Evolutionary conservation across 2,797 vertebrate genomes (phyloP), one percentile per base, ranked within the genome.

Genomic region (Sebastes nivosus): DNA sequence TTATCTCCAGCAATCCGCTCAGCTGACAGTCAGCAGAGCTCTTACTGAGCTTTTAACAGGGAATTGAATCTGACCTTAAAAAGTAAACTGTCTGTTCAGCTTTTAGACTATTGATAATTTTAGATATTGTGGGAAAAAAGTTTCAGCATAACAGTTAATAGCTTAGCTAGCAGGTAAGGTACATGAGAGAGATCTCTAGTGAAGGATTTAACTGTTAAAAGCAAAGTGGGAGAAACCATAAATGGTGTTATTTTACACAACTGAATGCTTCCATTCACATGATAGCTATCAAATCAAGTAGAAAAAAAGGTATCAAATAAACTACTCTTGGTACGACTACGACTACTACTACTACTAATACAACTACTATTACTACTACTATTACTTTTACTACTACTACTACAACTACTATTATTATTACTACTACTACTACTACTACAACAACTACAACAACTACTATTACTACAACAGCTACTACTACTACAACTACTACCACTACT

Each of bases 1-100:
- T 87, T 73, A 71, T 72, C 57, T 61, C 63, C 20, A 64, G 11
- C 22, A 64, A 16, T 64, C 55, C 76, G 3, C 74, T 91, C 89
- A 92, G 88, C 84, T 92, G 90, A 92, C 82, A 29, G 82, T 90
- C 90, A 88, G 55, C 80, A 36, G 57, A 55, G 52, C 34, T 79
- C 10, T 18, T 4, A 2, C 3, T 32, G 4, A 29, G 22, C 14
- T 58, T 24, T 61, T 12, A 22, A 20, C 22, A 5, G 11, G 46
- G 18, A 7, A 50, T 50, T 20, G 2, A 18, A 50, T 50, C 13
- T 20, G 46, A 50, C 7, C 1, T 24, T 61, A 12, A 27, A 22
- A 27, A 5, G 11, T 61, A 3, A 30, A 10, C 18, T 22, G 20
- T 22, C 18, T 22, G 20, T 22, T 54, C 46, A 50, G 46, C 7